Evolutionary conservation across 2,797 vertebrate species (phyloP).

Genomic region (Parambassis ranga): DNA sequence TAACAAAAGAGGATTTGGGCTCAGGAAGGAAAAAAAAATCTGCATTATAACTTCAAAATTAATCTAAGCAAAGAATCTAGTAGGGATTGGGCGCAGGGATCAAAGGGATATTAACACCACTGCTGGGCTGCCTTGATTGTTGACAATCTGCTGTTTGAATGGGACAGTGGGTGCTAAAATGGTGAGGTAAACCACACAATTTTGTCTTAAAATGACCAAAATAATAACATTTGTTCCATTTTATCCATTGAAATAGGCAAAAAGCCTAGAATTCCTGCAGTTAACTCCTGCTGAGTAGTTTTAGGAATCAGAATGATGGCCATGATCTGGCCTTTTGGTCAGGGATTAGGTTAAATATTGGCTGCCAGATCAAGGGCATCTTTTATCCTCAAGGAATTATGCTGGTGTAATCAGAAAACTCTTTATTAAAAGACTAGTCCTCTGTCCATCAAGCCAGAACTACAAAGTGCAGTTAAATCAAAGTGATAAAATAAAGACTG

Average conservation of each 20-base stretch:
- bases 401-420: neutral
- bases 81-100: conserved; percentile 74
- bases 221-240: conserved; percentile 23
- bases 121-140: conserved; percentile 55
- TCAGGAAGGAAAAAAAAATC: conserved; percentile 49
- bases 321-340: conserved; percentile 29
- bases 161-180: conserved; percentile 7
- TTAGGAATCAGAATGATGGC: conserved; percentile 9
- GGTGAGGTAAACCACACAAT: neutral
- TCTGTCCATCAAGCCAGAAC: neutral
- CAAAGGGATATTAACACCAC: conserved; percentile 75
- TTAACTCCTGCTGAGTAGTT: conserved; percentile 25
- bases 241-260: conserved; percentile 5
- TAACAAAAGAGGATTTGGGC: conserved; percentile 76
- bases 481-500: neutral
- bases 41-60: conserved; percentile 73
- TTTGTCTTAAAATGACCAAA: conserved; percentile 16
- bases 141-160: conserved; percentile 46
- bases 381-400: conserved; percentile 29
- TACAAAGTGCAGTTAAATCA: conserved; percentile 14
- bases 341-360: conserved; percentile 65
- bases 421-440: conserved; percentile 4
- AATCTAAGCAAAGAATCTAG: conserved; percentile 74
- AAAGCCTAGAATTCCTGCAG: neutral
- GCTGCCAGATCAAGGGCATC: conserved; percentile 56